Evolutionary conservation across 2,888 invertebrate genomes (phyloP).

Genomic region (Trissoscelio sp.): DNA sequence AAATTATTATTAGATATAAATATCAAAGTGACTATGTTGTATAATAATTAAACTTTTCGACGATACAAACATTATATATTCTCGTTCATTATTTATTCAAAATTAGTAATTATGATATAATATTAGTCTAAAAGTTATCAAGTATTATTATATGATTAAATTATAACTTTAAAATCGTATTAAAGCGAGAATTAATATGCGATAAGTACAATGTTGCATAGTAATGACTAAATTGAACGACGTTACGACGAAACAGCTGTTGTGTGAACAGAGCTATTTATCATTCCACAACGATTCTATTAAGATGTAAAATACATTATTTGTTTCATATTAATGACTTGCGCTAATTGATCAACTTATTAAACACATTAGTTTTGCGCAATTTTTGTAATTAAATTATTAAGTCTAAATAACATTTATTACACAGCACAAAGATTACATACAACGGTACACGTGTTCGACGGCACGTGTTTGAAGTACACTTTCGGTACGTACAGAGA

Average conservation of each 20-base stretch:
- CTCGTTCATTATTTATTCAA: no score
- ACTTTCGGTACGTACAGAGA: constrained; percentile 43
- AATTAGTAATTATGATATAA: not conserved
- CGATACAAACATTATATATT: no score
- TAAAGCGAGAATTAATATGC: constrained; percentile 21
- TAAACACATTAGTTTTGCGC: not conserved
- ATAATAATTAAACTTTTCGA: no score
- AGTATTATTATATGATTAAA: constrained; percentile 2
- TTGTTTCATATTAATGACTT: constrained; percentile 13
- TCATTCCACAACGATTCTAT: constrained; percentile 2
- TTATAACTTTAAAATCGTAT: constrained; percentile 9
- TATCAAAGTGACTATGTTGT: no score
- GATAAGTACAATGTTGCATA: constrained; percentile 24
- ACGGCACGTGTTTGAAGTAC: constrained; percentile 39
- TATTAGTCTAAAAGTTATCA: not conserved
- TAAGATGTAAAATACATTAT: constrained; percentile 2
- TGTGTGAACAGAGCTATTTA: constrained; percentile 22
- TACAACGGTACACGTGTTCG: constrained; percentile 33
- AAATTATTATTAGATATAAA: no score
- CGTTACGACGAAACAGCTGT: constrained; percentile 27
- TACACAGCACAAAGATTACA: constrained; percentile 20
- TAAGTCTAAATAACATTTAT: constrained; percentile 28
- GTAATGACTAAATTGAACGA: constrained; percentile 19
- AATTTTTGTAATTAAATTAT: constrained; percentile 26
- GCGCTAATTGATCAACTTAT: constrained; percentile 6